These are phyloP conservation scores for Rhagium mordax DNA, from an alignment of 2,888 invertebrate species.

Conservation along the genomic window DNA sequence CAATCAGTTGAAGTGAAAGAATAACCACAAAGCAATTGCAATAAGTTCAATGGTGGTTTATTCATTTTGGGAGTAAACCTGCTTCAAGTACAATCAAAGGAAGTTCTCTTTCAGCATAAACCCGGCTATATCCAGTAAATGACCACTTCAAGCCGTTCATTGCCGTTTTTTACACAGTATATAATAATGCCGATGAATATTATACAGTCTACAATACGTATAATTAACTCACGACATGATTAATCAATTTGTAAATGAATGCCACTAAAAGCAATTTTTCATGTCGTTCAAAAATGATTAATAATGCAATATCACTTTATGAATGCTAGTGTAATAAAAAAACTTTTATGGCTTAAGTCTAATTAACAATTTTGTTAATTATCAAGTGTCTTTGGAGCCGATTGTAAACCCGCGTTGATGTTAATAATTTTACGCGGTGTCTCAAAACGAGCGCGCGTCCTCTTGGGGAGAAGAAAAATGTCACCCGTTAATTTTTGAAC, in stretches of 20 bases:
- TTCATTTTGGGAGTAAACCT: too few relatives aligned
- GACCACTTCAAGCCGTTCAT: conserved; percentile 1
- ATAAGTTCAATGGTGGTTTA: too few relatives aligned
- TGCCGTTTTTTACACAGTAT: neutral
- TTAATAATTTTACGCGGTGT: too few relatives aligned
- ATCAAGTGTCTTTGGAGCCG: neutral
- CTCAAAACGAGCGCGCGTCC: too few relatives aligned
- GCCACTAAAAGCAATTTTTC: conserved; percentile 47
- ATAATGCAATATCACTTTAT: conserved; percentile 45
- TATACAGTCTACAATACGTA: conserved; percentile 30
- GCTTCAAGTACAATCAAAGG: neutral
- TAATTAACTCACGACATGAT: conserved; percentile 48
- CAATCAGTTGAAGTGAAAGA: too few relatives aligned
- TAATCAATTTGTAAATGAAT: conserved; percentile 50
- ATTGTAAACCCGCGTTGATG: too few relatives aligned
- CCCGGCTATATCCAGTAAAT: neutral
- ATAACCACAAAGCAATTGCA: too few relatives aligned
- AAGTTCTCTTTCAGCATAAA: neutral
- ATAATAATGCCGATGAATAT: conserved; percentile 16
- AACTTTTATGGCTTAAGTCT: conserved; percentile 35
- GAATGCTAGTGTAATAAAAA: conserved; percentile 31
- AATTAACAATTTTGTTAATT: conserved; percentile 4
- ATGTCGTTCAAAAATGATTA: conserved; percentile 45
- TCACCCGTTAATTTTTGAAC: too few relatives aligned
- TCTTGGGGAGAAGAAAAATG: too few relatives aligned